Evolutionary conservation across 2,797 vertebrate genomes (phyloP).

Genomic region (Sparus aurata): DNA sequence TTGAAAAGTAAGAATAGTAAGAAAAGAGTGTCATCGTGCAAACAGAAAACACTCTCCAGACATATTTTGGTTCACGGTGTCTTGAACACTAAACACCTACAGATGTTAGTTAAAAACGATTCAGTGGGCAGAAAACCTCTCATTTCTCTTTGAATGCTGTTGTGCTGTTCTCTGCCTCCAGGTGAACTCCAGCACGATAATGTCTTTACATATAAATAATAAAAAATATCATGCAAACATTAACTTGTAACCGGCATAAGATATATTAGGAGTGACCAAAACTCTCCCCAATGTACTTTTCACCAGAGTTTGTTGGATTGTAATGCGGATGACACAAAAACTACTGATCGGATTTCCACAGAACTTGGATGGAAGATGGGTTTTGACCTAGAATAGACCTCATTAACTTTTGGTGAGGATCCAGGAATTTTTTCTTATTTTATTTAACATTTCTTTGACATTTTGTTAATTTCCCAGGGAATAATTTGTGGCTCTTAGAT

Average conservation of each 20-base stretch:
- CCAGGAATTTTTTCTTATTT: too few relatives aligned
- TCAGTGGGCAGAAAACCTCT: not conserved
- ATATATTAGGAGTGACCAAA: not conserved
- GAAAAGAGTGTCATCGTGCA: not conserved
- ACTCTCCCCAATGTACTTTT: not conserved
- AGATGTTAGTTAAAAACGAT: not conserved
- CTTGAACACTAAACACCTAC: not conserved
- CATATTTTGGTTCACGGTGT: not conserved
- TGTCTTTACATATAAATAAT: not conserved
- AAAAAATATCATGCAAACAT: not conserved
- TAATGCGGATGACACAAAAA: too few relatives aligned
- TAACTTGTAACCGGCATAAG: not conserved
- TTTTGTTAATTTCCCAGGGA: too few relatives aligned
- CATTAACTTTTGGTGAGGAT: too few relatives aligned
- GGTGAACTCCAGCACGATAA: not conserved
- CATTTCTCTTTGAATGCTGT: not conserved
- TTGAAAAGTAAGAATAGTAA: conserved; percentile 13
- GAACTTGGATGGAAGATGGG: too few relatives aligned
- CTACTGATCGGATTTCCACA: too few relatives aligned
- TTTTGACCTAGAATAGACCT: too few relatives aligned
- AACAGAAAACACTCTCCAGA: not conserved
- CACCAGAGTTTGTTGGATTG: too few relatives aligned
- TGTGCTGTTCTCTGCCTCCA: not conserved
- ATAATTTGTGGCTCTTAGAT: too few relatives aligned
- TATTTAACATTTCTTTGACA: too few relatives aligned